A percentile compares a stretch with the other conserved stretches of the same genome.
phyloP scores from a whole-genome alignment of 2,888 invertebrate genomes.

The Drosophila trichaetosa region DNA sequence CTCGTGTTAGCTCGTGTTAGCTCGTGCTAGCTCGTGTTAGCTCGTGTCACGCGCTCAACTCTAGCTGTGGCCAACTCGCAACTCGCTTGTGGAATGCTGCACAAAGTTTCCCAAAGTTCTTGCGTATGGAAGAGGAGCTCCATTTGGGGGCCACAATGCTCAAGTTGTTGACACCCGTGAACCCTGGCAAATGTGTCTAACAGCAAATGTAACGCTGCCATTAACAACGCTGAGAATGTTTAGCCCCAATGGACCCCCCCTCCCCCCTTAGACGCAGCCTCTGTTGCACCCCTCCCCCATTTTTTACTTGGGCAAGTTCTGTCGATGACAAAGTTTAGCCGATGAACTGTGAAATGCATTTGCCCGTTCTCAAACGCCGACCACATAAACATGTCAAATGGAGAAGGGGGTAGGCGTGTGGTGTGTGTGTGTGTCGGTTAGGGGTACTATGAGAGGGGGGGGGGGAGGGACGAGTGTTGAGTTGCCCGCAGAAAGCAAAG shows the following conservation, averaged over 20 bases:
- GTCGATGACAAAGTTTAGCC: constrained; percentile 57
- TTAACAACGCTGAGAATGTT: constrained; percentile 39
- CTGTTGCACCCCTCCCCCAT: too few species aligned
- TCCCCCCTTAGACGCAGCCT: too few species aligned
- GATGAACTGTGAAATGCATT: constrained; percentile 61
- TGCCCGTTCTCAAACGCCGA: not conserved
- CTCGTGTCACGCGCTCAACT: constrained; percentile 39
- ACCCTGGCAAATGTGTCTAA: constrained; percentile 56
- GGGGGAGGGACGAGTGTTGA: not conserved
- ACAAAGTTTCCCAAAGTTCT: constrained; percentile 28
- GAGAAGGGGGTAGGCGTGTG: not conserved
- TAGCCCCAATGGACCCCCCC: not conserved
- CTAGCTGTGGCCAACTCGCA: constrained; percentile 1
- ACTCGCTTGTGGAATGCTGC: constrained; percentile 19
- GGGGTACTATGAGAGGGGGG: too few species aligned
- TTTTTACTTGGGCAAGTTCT: constrained; percentile 7
- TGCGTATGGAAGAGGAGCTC: constrained; percentile 5
- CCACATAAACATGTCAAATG: constrained; percentile 48
- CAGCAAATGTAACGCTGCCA: constrained; percentile 57
- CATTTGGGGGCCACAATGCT: constrained; percentile 53
- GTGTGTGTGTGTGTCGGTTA: not conserved
- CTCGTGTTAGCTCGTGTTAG: constrained; percentile 20
- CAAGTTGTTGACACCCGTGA: constrained; percentile 70
- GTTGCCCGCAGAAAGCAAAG: constrained; percentile 34
- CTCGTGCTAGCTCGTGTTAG: not conserved